Evolutionary conservation across 37 sponge, comb jelly and placozoan genomes (phyloP), one percentile per base, ranked within the genome.

Genomic region (Bolinopsis microptera): DNA sequence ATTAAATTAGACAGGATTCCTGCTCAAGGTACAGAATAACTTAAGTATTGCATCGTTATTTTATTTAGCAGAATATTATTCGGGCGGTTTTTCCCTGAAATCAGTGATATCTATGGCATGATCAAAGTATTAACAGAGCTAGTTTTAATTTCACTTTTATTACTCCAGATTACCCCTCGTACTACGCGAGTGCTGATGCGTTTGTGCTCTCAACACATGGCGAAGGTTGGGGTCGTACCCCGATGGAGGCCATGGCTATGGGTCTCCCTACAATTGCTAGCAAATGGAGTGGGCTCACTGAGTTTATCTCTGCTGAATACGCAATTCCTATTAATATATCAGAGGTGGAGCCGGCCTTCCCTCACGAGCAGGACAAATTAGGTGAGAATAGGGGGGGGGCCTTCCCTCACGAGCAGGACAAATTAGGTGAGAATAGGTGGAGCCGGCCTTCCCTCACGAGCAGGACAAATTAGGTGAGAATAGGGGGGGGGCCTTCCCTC

Each of bases 151-250:
- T n/a, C n/a, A n/a, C n/a, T n/a, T n/a, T n/a, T n/a, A n/a, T n/a
- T n/a, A n/a, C n/a, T 41, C 28, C 90, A 86, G 90, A 86, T 24
- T 86, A 86, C 90, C 90, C 90, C 1, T 86, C 90, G 13, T 86
- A 36, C 61, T 86, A 86, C 61, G 90, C 90, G 26, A 86, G 90
- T 86, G 90, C 90, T 26, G 90, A 86, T 30, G 90, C 90, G 23
- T 86, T 86, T 24, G 90, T 86, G 30, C 90, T 86, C 27, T 3
- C 90, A 35, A 36, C 90, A 3, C 90, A 86, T 27, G 90, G 90
- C 13, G 90, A 86, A 27, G 90, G 90, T 3, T 86, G 90, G 90
- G 90, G 90, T 27, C 40, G 90, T 27, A 86, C 90, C 26, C 36
- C 61, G 0, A 86, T 86, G 90, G 90, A 86, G 35, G 90, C 90